These are phyloP conservation scores for Mechanitis mazaeus DNA, from an alignment of 2,888 invertebrate species.

Conservation along the genomic window DNA sequence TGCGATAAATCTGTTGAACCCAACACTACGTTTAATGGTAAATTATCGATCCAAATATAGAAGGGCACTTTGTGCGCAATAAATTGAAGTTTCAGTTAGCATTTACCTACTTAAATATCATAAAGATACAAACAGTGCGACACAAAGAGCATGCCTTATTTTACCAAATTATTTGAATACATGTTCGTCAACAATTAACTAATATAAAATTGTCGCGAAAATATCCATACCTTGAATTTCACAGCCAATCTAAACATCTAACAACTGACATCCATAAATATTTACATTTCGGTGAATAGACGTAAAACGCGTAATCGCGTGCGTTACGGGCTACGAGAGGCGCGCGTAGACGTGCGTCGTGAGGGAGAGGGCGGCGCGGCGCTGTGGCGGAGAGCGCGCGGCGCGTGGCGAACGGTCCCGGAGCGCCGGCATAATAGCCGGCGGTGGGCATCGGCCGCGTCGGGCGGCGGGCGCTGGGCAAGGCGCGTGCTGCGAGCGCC, in stretches of 20 bases:
- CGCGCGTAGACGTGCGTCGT: slow-evolving; percentile 38
- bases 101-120: slow-evolving; percentile 43
- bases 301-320: slow-evolving; percentile 61
- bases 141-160: slow-evolving; percentile 62
- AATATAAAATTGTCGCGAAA: slow-evolving; percentile 55
- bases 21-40: slow-evolving; percentile 59
- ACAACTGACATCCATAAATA: slow-evolving; percentile 77
- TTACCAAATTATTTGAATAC: slow-evolving; percentile 40
- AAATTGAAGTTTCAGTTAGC: slow-evolving; percentile 59
- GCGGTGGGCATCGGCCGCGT: slow-evolving; percentile 37
- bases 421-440: slow-evolving; percentile 65
- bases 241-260: slow-evolving; percentile 76
- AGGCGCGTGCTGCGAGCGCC: slow-evolving; percentile 43
- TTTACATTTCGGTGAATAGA: slow-evolving; percentile 70
- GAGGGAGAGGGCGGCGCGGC: slow-evolving; percentile 43
- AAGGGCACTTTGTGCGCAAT: slow-evolving; percentile 66
- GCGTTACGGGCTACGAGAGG: slow-evolving; percentile 52
- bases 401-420: slow-evolving; percentile 57
- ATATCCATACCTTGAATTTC: slow-evolving; percentile 72
- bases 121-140: slow-evolving; percentile 62
- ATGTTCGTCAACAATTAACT: slow-evolving; percentile 32
- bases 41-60: slow-evolving; percentile 72
- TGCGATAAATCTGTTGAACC: slow-evolving; percentile 63
- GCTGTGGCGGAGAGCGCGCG: slow-evolving; percentile 40
- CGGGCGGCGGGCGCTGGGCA: slow-evolving; percentile 33